These are phyloP conservation scores for Brachyhypopomus gauderio DNA, from an alignment of 2,113 vertebrate genomes.

Conservation along the genomic window DNA sequence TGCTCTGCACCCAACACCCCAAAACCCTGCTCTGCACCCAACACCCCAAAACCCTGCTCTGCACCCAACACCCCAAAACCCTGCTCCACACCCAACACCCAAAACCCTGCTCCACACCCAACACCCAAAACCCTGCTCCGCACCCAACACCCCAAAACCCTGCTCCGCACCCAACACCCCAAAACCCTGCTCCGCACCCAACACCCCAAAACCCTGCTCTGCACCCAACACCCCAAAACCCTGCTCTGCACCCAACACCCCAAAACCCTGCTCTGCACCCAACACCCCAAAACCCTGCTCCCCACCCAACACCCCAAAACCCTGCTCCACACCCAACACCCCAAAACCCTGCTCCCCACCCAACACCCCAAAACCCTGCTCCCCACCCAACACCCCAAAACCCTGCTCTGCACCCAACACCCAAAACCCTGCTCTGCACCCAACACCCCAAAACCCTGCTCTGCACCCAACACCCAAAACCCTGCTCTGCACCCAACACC, in stretches of 20 bases:
- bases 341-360: too few species aligned
- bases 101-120: neutral
- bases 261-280: neutral
- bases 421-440: neutral
- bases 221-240: too few species aligned
- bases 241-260: too few species aligned
- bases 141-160: neutral
- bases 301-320: neutral
- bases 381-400: neutral
- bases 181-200: too few species aligned
- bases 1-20: neutral
- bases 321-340: neutral
- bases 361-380: neutral
- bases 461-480: neutral
- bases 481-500: neutral
- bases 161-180: neutral
- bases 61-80: neutral
- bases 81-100: too few species aligned
- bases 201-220: too few species aligned
- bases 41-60: neutral
- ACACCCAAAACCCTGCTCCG: neutral
- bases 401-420: neutral
- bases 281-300: neutral
- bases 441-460: neutral
- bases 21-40: neutral